Evolutionary conservation across 2,113 vertebrate species (phyloP).

Genomic region (Nesogale talazaci): DNA sequence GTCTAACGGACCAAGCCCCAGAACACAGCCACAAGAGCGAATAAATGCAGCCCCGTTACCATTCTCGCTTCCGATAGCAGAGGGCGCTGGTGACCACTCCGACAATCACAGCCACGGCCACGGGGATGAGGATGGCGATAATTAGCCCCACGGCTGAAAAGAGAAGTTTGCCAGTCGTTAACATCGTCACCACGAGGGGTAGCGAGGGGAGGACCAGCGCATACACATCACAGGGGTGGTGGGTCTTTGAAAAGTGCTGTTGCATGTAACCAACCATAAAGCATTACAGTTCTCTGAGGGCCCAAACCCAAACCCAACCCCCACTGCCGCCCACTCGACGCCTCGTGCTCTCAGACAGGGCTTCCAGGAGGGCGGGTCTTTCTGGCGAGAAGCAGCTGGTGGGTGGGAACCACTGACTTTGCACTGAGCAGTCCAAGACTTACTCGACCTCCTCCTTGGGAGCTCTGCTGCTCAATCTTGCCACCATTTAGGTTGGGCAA

Average conservation of each 20-base stretch:
- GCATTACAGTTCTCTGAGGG: background rate
- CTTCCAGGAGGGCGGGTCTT: too few species aligned
- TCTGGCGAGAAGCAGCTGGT: too few species aligned
- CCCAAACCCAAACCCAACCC: too few species aligned
- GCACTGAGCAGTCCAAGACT: too few species aligned
- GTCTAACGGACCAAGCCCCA: background rate
- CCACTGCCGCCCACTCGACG: too few species aligned
- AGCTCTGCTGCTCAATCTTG: background rate
- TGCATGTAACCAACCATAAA: background rate
- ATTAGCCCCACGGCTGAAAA: slow-evolving; percentile 87
- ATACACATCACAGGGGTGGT: background rate
- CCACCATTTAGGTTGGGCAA: background rate
- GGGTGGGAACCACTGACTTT: too few species aligned
- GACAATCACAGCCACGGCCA: slow-evolving; percentile 85
- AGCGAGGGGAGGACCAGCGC: background rate
- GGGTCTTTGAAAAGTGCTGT: background rate
- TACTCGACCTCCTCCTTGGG: background rate
- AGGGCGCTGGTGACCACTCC: slow-evolving; percentile 86
- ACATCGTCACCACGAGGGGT: background rate
- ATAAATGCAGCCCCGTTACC: slow-evolving; percentile 79
- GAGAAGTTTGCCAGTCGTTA: background rate
- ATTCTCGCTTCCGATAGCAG: slow-evolving; percentile 90
- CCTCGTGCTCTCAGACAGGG: too few species aligned
- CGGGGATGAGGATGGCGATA: slow-evolving; percentile 88
- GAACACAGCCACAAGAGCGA: background rate